Evolutionary conservation across 2,888 invertebrate species (phyloP).

Genomic region (Ceraclea dissimilis): DNA sequence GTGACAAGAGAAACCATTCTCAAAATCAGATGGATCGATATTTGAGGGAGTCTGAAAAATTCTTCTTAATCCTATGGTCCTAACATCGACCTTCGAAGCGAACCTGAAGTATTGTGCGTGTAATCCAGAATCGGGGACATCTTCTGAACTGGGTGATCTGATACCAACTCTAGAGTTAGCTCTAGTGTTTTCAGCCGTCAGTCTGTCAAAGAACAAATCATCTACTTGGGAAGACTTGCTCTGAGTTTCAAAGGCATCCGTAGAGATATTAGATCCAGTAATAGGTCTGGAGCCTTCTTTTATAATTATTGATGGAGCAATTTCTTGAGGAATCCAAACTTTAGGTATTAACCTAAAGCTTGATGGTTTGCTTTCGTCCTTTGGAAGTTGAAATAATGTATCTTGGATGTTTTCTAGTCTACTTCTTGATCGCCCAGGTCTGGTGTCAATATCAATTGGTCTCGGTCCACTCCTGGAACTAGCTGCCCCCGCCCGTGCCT

Average conservation of each 20-base stretch:
- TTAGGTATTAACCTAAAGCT: constrained; percentile 7
- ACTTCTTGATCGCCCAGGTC: not conserved
- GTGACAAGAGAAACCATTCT: not conserved
- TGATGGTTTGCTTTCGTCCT: not conserved
- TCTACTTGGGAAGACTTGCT: not conserved
- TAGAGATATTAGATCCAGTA: constrained; percentile 7
- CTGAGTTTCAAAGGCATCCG: not conserved
- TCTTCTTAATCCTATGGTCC: not conserved
- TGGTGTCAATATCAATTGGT: not conserved
- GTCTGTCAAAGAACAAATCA: not conserved
- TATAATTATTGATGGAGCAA: not conserved
- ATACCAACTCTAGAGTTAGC: constrained; percentile 3
- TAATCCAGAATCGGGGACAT: not conserved
- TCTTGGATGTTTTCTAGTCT: not conserved
- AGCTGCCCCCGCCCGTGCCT: constrained; percentile 22
- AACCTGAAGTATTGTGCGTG: not conserved
- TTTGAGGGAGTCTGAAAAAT: not conserved
- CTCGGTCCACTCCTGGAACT: constrained; percentile 7
- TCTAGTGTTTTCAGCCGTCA: constrained; percentile 3
- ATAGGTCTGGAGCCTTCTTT: constrained; percentile 7
- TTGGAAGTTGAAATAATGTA: not conserved
- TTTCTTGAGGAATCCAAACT: constrained; percentile 11
- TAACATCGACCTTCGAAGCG: not conserved
- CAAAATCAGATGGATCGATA: constrained; percentile 1
- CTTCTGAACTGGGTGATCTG: not conserved